Conservation (phyloP, 2,888 invertebrate species). For the Argynnis bischoffii region DNA sequence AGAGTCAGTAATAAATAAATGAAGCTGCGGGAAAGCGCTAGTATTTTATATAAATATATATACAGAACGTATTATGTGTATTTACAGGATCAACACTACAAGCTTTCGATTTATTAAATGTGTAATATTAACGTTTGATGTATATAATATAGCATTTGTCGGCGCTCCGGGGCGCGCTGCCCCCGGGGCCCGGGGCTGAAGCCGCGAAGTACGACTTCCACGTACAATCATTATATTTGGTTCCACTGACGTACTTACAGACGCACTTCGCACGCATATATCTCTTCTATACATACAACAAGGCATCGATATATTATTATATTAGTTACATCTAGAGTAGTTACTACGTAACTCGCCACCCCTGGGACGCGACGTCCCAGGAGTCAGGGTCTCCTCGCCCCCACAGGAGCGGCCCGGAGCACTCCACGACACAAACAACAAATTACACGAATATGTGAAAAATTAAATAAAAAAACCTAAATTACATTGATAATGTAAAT, state of each 20-base stretch:
- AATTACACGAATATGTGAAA: neutral
- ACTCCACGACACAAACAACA: conserved; percentile 5
- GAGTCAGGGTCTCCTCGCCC: no score
- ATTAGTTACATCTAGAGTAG: conserved; percentile 13
- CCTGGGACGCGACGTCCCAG: conserved; percentile 33
- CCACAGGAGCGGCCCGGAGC: neutral
- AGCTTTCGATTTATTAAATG: no score
- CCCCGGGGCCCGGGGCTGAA: no score
- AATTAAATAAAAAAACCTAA: conserved; percentile 4
- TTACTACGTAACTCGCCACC: conserved; percentile 23
- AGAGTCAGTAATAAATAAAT: no score
- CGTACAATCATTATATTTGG: conserved; percentile 66
- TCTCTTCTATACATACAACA: conserved; percentile 45
- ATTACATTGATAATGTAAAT: no score
- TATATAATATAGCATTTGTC: no score
- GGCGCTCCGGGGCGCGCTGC: no score
- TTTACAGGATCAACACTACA: no score
- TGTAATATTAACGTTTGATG: no score
- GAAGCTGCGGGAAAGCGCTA: no score
- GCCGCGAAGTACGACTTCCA: neutral
- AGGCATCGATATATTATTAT: conserved; percentile 35
- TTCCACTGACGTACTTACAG: conserved; percentile 53
- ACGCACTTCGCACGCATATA: conserved; percentile 32
- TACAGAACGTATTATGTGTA: no score
- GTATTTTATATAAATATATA: no score